Conservation (phyloP, 2,113 vertebrate species). For the Furnarius figulus region DNA sequence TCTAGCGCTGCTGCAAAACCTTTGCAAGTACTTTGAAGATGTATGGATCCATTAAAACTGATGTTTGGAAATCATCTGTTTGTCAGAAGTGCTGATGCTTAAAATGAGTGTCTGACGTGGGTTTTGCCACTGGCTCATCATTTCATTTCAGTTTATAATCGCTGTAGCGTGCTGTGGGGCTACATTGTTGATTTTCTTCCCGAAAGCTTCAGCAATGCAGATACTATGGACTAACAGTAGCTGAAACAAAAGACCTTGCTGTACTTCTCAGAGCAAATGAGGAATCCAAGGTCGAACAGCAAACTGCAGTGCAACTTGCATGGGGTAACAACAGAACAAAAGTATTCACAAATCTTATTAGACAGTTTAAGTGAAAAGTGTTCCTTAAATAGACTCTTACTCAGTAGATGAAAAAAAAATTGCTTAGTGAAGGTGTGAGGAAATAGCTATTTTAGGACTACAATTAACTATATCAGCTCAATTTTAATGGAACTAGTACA, state of each 20-base stretch:
- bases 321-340: background rate
- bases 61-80: background rate
- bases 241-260: conserved; percentile 58
- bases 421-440: conserved; percentile 4
- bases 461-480: conserved; percentile 14
- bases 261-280: conserved; percentile 1
- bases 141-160: background rate
- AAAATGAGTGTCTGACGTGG: background rate
- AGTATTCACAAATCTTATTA: background rate
- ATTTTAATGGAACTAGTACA: conserved; percentile 27
- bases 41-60: background rate
- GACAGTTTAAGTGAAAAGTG: background rate
- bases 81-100: background rate
- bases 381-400: conserved; percentile 4
- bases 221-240: conserved; percentile 42
- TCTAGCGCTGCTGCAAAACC: background rate
- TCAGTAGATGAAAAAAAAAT: background rate
- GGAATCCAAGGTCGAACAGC: conserved; percentile 73
- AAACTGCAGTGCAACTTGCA: conserved; percentile 53
- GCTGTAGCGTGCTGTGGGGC: background rate
- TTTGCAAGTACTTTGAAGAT: background rate
- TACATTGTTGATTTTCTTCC: background rate
- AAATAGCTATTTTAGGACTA: conserved; percentile 43
- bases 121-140: background rate
- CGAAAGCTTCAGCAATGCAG: conserved; percentile 64